A percentile compares a stretch with the other conserved stretches of the same genome.
Conservation (phyloP, 1,140 invertebrate genomes). For the Microplitis demolitor region DNA sequence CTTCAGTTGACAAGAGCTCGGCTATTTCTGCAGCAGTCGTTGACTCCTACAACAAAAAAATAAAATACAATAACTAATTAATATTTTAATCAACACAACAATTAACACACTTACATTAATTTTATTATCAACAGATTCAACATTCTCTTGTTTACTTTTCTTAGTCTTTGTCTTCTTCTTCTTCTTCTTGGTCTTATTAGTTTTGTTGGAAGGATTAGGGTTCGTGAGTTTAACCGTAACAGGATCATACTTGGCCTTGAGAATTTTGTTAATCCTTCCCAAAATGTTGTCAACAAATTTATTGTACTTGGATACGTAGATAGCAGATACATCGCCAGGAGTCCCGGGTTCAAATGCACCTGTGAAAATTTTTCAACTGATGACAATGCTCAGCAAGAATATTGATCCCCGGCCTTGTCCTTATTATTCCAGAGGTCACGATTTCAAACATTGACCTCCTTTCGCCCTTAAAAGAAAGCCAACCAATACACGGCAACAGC, state of each 20-base stretch:
- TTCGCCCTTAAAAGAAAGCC: constrained; percentile 39
- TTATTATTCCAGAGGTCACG: constrained; percentile 31
- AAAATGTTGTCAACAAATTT: constrained; percentile 81
- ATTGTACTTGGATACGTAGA: constrained; percentile 80
- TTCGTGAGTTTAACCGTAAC: constrained; percentile 78
- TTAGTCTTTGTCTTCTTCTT: constrained; percentile 36
- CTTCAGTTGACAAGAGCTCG: background rate
- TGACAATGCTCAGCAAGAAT: background rate
- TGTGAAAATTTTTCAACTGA: constrained; percentile 37
- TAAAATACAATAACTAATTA: too few species aligned
- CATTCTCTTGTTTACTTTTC: constrained; percentile 22
- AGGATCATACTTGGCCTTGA: constrained; percentile 78
- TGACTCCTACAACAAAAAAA: too few species aligned
- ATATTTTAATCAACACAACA: too few species aligned
- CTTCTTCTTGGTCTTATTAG: constrained; percentile 51
- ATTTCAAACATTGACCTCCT: constrained; percentile 28
- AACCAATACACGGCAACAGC: background rate
- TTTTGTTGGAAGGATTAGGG: constrained; percentile 53
- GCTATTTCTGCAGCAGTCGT: background rate
- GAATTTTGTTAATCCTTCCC: constrained; percentile 76
- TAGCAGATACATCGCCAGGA: constrained; percentile 65
- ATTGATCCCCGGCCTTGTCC: constrained; percentile 31
- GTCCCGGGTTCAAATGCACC: constrained; percentile 50
- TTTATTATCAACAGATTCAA: background rate
- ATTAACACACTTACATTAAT: background rate